Evolutionary conservation across 2,113 vertebrate genomes (phyloP).

Genomic region (Orthonyx spaldingii): DNA sequence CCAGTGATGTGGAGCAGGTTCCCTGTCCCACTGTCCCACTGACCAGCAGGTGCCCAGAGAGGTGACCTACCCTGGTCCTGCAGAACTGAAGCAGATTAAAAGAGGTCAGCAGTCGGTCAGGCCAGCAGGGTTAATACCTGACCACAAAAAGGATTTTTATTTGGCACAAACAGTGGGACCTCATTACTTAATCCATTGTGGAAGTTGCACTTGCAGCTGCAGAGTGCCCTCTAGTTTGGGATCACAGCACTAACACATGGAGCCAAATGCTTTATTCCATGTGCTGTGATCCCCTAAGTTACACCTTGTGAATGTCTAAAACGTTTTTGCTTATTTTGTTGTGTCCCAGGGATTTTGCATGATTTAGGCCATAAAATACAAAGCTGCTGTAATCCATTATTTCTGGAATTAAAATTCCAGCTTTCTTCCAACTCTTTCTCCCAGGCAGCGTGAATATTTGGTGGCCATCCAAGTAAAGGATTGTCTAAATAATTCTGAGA

Average conservation of each 20-base stretch:
- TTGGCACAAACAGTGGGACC: neutral
- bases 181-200: neutral
- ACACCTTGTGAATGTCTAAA: neutral
- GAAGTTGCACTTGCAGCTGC: neutral
- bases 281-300: neutral
- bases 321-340: neutral
- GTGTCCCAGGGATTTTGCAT: neutral
- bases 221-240: constrained; percentile 25
- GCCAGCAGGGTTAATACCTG: constrained; percentile 19
- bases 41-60: neutral
- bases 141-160: neutral
- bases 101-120: constrained; percentile 24
- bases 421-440: neutral
- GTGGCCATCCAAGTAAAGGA: neutral
- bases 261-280: neutral
- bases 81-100: neutral
- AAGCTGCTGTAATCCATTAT: neutral
- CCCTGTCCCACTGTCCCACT: neutral
- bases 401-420: neutral
- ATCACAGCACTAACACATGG: neutral
- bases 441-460: neutral
- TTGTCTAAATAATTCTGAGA: neutral
- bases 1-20: neutral
- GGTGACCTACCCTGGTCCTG: neutral
- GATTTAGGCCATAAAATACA: neutral